Conservation (phyloP, 92 coral and sea anemone species). For the Palythoa grandis region DNA sequence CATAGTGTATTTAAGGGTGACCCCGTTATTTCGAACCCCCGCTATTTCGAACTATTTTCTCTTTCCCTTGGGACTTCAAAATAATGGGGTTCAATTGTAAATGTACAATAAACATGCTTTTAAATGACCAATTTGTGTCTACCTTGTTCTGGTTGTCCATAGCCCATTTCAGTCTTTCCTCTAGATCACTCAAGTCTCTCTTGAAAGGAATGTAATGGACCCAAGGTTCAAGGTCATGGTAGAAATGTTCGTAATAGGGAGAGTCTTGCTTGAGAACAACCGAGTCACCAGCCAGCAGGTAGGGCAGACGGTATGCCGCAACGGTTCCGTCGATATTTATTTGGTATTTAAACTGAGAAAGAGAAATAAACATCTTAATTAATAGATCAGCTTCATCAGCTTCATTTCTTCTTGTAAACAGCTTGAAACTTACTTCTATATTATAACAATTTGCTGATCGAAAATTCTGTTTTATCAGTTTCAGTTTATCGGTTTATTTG, state of each 20-base stretch:
- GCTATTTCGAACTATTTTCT: too few relatives aligned
- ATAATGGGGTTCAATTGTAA: too few relatives aligned
- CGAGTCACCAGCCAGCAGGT: constrained; percentile 89
- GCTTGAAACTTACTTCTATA: too few relatives aligned
- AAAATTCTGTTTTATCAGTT: too few relatives aligned
- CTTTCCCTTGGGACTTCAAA: too few relatives aligned
- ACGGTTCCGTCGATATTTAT: constrained; percentile 96
- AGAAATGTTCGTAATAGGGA: constrained; percentile 93
- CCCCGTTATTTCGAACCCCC: too few relatives aligned
- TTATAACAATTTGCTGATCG: too few relatives aligned
- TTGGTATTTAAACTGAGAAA: constrained; percentile 89
- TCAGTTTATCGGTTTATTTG: too few relatives aligned
- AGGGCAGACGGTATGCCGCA: constrained; percentile 94
- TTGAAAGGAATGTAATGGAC: constrained; percentile 96
- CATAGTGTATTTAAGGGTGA: too few relatives aligned
- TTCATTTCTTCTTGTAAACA: too few relatives aligned
- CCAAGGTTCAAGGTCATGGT: constrained; percentile 92
- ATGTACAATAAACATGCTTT: background rate
- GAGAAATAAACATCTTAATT: background rate
- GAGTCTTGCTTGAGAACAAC: constrained; percentile 92
- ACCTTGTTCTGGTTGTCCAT: constrained; percentile 89
- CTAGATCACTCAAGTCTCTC: constrained; percentile 85
- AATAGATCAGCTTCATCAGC: background rate
- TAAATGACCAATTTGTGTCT: background rate
- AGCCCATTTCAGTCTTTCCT: constrained; percentile 85